Conservation (phyloP, 2,113 vertebrate genomes). For the Oplegnathus fasciatus region DNA sequence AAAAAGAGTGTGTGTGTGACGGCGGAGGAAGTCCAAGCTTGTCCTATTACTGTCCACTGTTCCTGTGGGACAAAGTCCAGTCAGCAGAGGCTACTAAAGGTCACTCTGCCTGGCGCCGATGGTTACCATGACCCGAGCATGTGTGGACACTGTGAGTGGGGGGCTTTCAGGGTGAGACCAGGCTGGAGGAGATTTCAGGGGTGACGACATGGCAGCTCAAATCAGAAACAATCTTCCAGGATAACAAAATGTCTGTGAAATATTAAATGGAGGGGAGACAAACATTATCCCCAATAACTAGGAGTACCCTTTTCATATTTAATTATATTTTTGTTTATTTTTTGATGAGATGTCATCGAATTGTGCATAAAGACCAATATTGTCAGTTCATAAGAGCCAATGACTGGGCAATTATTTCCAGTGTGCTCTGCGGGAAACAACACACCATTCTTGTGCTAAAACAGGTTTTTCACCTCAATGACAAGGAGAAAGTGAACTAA, state of each 20-base stretch:
- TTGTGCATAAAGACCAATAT: neutral
- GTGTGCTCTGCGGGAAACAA: neutral
- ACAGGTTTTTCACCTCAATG: neutral
- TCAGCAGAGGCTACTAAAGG: constrained; percentile 60
- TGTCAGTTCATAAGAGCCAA: neutral
- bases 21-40: constrained; percentile 52
- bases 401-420: neutral
- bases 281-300: no score
- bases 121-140: constrained; percentile 1
- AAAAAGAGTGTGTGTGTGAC: constrained; percentile 28
- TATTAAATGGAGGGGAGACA: no score
- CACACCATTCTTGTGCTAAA: neutral
- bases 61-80: constrained; percentile 39
- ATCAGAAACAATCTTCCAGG: neutral
- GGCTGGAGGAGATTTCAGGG: neutral
- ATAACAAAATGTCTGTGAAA: neutral
- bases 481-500: neutral
- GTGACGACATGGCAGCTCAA: neutral
- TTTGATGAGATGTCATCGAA: neutral
- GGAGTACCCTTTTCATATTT: no score
- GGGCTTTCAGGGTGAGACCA: neutral
- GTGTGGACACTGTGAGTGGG: neutral
- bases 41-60: constrained; percentile 51
- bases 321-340: no score
- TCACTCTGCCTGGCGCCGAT: constrained; percentile 40